phyloP scores from a whole-genome alignment of 2,113 vertebrate species.

The Hipposideros armiger region DNA sequence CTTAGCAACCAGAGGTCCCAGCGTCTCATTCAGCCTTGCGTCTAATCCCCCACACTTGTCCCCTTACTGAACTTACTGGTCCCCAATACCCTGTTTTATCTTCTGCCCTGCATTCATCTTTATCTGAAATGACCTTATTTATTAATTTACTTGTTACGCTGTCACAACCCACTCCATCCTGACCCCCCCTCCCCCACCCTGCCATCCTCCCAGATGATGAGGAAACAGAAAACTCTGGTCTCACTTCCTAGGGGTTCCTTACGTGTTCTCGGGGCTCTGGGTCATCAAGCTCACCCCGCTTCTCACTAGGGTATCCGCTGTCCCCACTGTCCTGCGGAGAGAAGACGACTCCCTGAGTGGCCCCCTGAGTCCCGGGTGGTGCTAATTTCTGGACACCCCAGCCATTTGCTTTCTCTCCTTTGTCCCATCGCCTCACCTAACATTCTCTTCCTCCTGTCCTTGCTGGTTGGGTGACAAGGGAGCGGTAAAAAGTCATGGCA shows the following conservation, averaged over 20 bases:
- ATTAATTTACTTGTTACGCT: not conserved
- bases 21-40: not conserved
- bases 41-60: not conserved
- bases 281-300: slow-evolving; percentile 93
- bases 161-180: not conserved
- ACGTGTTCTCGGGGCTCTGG: slow-evolving; percentile 92
- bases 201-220: not conserved
- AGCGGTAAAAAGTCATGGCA: not conserved
- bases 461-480: not conserved
- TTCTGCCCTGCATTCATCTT: not conserved
- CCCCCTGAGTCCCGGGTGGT: not conserved
- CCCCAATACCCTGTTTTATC: not conserved
- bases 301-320: slow-evolving; percentile 97
- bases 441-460: not conserved
- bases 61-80: not conserved
- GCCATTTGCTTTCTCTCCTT: not conserved
- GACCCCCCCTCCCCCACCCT: not conserved
- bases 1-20: not conserved
- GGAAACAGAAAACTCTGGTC: not conserved
- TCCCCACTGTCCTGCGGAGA: slow-evolving; percentile 94
- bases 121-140: not conserved
- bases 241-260: slow-evolving; percentile 52
- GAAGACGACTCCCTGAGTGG: not conserved
- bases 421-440: not conserved
- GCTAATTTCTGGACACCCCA: not conserved